Base-by-base conservation (phyloP, 1,140 invertebrate species). In the Plectrocnemia conspersa region DNA sequence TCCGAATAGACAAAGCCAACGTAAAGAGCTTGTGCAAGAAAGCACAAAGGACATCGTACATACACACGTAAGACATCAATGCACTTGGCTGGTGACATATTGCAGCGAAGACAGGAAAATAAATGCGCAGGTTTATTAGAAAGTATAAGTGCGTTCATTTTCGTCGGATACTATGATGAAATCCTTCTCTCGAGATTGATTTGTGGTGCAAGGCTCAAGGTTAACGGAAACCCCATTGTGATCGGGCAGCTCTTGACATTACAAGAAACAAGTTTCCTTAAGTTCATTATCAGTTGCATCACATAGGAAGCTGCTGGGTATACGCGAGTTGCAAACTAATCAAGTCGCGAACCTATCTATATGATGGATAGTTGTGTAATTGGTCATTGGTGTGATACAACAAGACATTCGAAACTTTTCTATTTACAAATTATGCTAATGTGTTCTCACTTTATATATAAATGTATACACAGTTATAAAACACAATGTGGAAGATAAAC, bases 221-320 rank as follows among this genome's bases (percentile, higher is more conserved):
- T n/a, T n/a, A n/a, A n/a, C n/a, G n/a, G n/a, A n/a, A 7, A 7
- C 7, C 13, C 35, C 10, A 10, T 38, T 38, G 7, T 13, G 18
- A 9, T 7, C 10, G 15, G 35, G 4, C 5, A 38, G 5, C 11
- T 16, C 6, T 13, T 16, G 13, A 38, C 13, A 38, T 5, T 16
- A 38, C 18, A 13, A 16, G 18, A 5, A 38, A 38, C 35, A 38
- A 38, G 13, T 50, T 50, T 38, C 21, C 47, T 38, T 38, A 38
- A 33, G 35, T 50, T 24, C n/a, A 50, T 50, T 50, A 38, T 15
- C 16, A 50, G 47, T 35, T 50, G 47, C 47, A 50, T 50, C 15
- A 35, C 47, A 50, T 50, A 50, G 47, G 32, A 50, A 38, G 47
- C 47, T 32, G 21, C 13, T 18, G 47, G n/a, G n/a, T n/a, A 38